Conservation (phyloP, 2,113 vertebrate genomes). For the Pedetes capensis region DNA sequence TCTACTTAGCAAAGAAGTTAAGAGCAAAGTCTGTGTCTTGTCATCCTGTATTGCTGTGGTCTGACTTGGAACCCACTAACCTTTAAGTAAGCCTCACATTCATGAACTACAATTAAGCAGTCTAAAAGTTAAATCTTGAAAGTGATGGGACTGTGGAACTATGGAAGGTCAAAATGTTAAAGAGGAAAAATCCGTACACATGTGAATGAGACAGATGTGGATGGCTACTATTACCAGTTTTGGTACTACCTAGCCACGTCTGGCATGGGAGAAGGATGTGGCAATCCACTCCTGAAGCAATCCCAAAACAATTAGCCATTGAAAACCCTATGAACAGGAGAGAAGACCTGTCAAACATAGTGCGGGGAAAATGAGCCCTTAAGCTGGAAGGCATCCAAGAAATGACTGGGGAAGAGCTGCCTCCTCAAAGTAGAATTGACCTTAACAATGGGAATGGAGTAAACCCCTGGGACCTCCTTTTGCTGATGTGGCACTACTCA, state of each 20-base stretch:
- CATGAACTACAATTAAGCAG: not conserved
- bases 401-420: too few relatives aligned
- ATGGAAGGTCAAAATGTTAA: constrained; percentile 1
- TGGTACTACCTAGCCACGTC: not conserved
- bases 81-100: constrained; percentile 27
- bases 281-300: too few relatives aligned
- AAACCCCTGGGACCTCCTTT: too few relatives aligned
- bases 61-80: not conserved
- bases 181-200: not conserved
- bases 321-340: too few relatives aligned
- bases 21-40: not conserved
- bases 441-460: too few relatives aligned
- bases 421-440: too few relatives aligned
- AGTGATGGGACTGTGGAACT: not conserved
- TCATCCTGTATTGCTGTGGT: not conserved
- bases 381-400: too few relatives aligned
- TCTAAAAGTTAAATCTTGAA: constrained; percentile 13
- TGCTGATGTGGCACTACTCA: too few relatives aligned
- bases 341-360: too few relatives aligned
- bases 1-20: not conserved
- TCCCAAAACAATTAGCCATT: too few relatives aligned
- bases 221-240: not conserved
- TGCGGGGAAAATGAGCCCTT: too few relatives aligned
- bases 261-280: too few relatives aligned
- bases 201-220: not conserved